Conservation (phyloP, 1,140 invertebrate genomes). For the Trinorchestia longiramus region DNA sequence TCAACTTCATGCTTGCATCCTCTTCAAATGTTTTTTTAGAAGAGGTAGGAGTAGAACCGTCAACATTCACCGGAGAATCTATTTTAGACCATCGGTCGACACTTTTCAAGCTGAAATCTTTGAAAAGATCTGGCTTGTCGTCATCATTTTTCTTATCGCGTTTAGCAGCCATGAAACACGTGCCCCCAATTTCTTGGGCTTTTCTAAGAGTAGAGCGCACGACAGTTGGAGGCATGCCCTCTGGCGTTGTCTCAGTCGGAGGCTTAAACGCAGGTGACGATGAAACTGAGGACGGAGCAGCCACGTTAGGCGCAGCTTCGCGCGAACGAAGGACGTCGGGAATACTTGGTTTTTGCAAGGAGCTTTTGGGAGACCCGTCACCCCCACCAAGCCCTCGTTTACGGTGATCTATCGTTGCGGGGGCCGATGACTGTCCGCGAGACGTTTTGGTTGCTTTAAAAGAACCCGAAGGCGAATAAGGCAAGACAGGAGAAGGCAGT, state of each 20-base stretch:
- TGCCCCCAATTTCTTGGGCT: constrained; percentile 60
- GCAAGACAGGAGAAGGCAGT: constrained; percentile 12
- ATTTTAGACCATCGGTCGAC: constrained; percentile 60
- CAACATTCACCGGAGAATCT: constrained; percentile 41
- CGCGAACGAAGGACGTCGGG: constrained; percentile 62
- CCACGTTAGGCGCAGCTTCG: constrained; percentile 56
- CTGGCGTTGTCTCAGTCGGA: constrained; percentile 35
- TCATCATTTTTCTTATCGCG: constrained; percentile 61
- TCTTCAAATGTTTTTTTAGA: not conserved
- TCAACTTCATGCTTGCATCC: not conserved
- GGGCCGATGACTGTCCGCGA: constrained; percentile 58
- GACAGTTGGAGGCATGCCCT: constrained; percentile 59
- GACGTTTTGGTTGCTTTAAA: constrained; percentile 6
- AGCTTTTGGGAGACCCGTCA: not conserved
- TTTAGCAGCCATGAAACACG: constrained; percentile 63
- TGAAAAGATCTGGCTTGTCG: constrained; percentile 56
- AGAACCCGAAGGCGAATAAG: not conserved
- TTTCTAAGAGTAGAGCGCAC: constrained; percentile 63
- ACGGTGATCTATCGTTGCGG: constrained; percentile 62
- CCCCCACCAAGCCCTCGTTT: not conserved
- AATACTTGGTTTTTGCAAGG: constrained; percentile 61
- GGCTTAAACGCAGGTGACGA: constrained; percentile 59
- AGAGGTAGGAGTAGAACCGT: not conserved
- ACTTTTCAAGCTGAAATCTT: constrained; percentile 59
- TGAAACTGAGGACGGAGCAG: constrained; percentile 61